A percentile compares a stretch with the other conserved stretches of the same genome.
These are phyloP conservation scores for Molanna angustata DNA, from an alignment of 2,888 invertebrate species.

Conservation along the genomic window DNA sequence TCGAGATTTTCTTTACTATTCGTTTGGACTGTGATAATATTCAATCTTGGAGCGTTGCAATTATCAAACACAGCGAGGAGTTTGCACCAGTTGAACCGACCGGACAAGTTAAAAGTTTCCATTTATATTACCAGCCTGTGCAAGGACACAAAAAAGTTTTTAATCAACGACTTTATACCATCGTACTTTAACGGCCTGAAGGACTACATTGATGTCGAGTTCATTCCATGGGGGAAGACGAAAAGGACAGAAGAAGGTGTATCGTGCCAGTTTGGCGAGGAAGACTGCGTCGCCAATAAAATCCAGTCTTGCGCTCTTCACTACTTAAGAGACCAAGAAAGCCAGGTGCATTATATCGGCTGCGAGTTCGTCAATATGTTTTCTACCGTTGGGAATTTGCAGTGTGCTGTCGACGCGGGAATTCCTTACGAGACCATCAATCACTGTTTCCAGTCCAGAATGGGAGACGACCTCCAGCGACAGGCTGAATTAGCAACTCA, in stretches of 20 bases:
- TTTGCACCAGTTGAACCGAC: constrained; percentile 2
- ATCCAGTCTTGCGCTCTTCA: constrained; percentile 46
- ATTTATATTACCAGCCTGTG: constrained; percentile 44
- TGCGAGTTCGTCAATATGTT: constrained; percentile 42
- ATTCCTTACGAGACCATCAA: constrained; percentile 37
- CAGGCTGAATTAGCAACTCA: constrained; percentile 39
- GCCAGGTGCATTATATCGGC: constrained; percentile 41
- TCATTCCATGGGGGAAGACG: constrained; percentile 50
- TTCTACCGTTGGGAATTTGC: constrained; percentile 40
- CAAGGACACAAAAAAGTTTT: constrained; percentile 42
- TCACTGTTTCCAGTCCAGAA: constrained; percentile 24
- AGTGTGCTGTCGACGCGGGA: constrained; percentile 41
- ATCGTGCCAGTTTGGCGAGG: constrained; percentile 39
- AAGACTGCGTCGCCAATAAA: constrained; percentile 49
- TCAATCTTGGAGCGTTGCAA: too few relatives aligned
- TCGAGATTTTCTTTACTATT: too few relatives aligned
- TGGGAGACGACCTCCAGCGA: constrained; percentile 40
- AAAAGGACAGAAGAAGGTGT: constrained; percentile 37
- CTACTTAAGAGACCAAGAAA: constrained; percentile 29
- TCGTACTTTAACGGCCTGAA: constrained; percentile 40
- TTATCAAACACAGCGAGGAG: too few relatives aligned
- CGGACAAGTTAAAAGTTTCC: constrained; percentile 22
- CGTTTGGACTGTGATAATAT: too few relatives aligned
- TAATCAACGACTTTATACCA: constrained; percentile 39
- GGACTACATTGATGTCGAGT: constrained; percentile 45